Evolutionary conservation across 1,140 invertebrate genomes (phyloP), one percentile per base, ranked within the genome.

Genomic region (Laupala kohalensis): DNA sequence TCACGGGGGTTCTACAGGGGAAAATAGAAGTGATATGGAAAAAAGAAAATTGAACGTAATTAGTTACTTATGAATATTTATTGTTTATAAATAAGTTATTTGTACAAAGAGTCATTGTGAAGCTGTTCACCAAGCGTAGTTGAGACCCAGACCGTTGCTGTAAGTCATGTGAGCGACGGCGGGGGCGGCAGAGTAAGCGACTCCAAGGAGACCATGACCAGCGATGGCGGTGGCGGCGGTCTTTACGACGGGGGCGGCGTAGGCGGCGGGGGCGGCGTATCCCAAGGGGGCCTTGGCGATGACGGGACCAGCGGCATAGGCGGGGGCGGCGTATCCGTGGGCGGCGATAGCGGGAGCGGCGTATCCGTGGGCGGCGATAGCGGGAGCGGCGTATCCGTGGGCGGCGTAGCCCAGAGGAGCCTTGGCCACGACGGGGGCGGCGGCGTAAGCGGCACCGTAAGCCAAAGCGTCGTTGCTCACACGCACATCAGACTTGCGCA

Each of bases 401-500:
- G 75, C 76, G 71, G 74, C 76, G 66, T 68, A 65, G 28, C 69
- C 70, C 71, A 70, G 72, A 28, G 75, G 69, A 27, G 71, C 73
- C 68, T 74, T 72, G 71, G 75, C 72, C 72, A 76, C 71, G 62
- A 74, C 73, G 67, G 75, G 74, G 67, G 73, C 72, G 67, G 76
- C 74, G 37, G 75, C 73, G 71, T 76, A 75, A 71, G 77, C 75
- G 69, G 76, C 74, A 28, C 74, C 72, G 72, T 77, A 75, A 71
- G 77, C 75, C 28, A 75, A 53, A 24, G 74, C 77, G 64, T 78
- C 78, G 76, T 80, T 81, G 76, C 77, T 80, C 27, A 79, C 76
- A 27, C 80, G 75, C 69, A 79, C 77, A 75, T 81, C 80, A 71
- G 76, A 75, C 73, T 80, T 81, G 67, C 76, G 75, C 66, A 80